Base-by-base conservation (phyloP, 2,797 vertebrate genomes). In the Myiothlypis coronata region DNA sequence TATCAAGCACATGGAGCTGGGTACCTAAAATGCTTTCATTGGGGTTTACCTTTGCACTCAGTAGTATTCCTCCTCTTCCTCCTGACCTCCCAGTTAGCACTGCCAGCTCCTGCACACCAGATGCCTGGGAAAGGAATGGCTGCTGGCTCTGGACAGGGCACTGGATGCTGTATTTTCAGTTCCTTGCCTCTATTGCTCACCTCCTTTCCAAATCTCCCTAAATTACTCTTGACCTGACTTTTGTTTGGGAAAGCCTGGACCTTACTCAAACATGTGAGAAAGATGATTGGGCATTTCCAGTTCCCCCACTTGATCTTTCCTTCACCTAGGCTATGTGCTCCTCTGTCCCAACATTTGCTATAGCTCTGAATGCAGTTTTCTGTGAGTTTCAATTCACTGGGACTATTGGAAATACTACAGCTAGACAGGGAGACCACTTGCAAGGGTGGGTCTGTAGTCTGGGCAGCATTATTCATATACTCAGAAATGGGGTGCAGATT, bases 391-490 rank as follows among this genome's bases (percentile, higher is more conserved):
- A 77, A 32, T 60, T 60, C 39, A 52, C 37, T 80, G 23, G 3
- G 18, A 46, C 52, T 81, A 27, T 74, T 75, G 44, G 47, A 35
- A 76, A 44, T 55, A 49, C 26, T 59, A 9, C 3, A 70, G 49
- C 28, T 72, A 77, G 20, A 32, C 30, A n/a, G 27, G 20, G 4
- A 77, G 52, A 41, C 41, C 41, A 23, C 41, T 79, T 70, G 27
- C 20, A 70, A 61, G 37, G 9, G 19, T 74, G 16, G 2, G 8
- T 72, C 22, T 85, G 14, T 26, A 72, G 32, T 57, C 35, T 1
- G 0, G 53, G 28, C 24, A 44, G n/a, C 14, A 2, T 65, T 53
- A 57, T 80, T 80, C 39, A 30, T 0, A 0, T 55, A 18, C n/a
- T 46, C 59, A 37, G 30, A 52, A 83, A 9, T 39, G 12, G 37